Evolutionary conservation across 2,888 invertebrate genomes (phyloP).

Genomic region (Thera obeliscata): DNA sequence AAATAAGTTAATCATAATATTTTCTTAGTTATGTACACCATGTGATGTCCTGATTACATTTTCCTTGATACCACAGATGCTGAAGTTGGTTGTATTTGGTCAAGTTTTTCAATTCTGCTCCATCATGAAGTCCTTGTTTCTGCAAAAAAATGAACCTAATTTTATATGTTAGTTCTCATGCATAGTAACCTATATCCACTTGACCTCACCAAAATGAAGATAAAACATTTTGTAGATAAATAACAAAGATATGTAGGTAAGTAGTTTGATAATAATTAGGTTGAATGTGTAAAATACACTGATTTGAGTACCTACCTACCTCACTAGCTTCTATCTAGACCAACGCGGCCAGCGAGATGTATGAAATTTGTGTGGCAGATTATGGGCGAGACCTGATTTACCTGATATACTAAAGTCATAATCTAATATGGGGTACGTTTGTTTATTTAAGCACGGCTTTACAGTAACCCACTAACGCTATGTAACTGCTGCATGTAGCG

Average conservation of each 20-base stretch:
- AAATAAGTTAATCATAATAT: slow-evolving; percentile 41
- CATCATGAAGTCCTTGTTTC: slow-evolving; percentile 50
- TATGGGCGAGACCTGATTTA: slow-evolving; percentile 78
- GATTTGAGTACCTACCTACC: too few species aligned
- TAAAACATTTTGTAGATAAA: neutral
- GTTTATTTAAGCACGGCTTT: slow-evolving; percentile 42
- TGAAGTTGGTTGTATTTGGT: slow-evolving; percentile 89
- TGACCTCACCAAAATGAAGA: neutral
- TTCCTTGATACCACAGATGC: slow-evolving; percentile 94
- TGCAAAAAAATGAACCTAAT: slow-evolving; percentile 51
- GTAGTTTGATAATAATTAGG: neutral
- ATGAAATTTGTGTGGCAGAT: slow-evolving; percentile 92
- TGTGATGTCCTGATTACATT: slow-evolving; percentile 90
- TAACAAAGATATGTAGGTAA: too few species aligned
- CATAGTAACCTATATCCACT: neutral
- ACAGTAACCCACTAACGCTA: slow-evolving; percentile 36
- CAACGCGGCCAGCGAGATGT: too few species aligned
- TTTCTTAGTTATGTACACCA: slow-evolving; percentile 87
- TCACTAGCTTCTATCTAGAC: too few species aligned
- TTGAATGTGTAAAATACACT: neutral
- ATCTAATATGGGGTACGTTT: slow-evolving; percentile 41
- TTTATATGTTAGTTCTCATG: neutral
- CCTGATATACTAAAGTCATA: slow-evolving; percentile 72
- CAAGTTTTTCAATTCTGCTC: slow-evolving; percentile 79
- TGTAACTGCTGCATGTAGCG: slow-evolving; percentile 44